These are phyloP conservation scores for Desoria tigrina DNA, from an alignment of 2,888 invertebrate genomes.

Conservation along the genomic window DNA sequence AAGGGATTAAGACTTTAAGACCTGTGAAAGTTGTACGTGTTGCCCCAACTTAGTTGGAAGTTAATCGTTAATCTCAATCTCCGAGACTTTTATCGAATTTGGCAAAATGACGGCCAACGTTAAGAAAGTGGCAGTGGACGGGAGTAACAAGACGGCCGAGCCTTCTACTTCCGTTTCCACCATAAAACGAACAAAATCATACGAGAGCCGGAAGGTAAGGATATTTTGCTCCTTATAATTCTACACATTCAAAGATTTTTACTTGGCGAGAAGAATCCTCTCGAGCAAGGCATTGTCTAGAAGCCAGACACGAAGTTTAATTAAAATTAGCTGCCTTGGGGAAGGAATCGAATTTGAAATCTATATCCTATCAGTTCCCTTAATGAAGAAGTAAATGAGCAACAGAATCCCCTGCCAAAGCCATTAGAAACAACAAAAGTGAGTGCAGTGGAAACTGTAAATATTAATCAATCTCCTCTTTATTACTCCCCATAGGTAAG, in stretches of 20 bases:
- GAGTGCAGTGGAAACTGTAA: no score
- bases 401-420: not conserved
- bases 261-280: no score
- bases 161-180: not conserved
- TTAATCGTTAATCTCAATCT: no score
- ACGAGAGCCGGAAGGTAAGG: slow-evolving; percentile 42
- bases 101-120: slow-evolving; percentile 16
- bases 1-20: no score
- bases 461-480: no score
- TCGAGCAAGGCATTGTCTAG: not conserved
- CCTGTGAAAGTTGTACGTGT: no score
- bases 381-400: slow-evolving; percentile 6
- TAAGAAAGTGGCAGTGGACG: not conserved
- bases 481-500: no score
- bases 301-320: not conserved
- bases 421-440: no score
- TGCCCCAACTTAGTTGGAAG: no score
- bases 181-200: slow-evolving; percentile 22
- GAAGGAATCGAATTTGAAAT: not conserved
- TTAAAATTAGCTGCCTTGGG: not conserved
- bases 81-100: no score
- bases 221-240: no score
- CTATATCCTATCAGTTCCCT: slow-evolving; percentile 5
- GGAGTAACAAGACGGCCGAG: not conserved
- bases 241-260: no score